These are phyloP conservation scores for Argyra leucocephala DNA, from an alignment of 2,888 invertebrate genomes.

Conservation along the genomic window DNA sequence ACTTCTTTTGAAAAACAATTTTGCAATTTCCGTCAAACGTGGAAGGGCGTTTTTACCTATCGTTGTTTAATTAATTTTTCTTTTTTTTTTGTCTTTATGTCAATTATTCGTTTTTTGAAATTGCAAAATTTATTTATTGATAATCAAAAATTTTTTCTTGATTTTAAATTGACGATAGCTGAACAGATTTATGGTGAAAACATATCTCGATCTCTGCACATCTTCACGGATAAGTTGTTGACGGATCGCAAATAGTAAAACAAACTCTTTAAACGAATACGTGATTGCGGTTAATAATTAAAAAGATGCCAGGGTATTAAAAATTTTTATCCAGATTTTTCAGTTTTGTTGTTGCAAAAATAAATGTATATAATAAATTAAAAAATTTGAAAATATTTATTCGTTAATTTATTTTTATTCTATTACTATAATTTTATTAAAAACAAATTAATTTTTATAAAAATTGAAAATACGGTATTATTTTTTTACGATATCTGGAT, in stretches of 20 bases:
- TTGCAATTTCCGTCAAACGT: no score
- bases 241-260: constrained; percentile 39
- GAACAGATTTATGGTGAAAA: constrained; percentile 43
- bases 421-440: no score
- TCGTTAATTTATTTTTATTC: no score
- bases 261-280: constrained; percentile 42
- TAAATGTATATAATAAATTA: no score
- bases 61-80: neutral
- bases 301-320: constrained; percentile 22
- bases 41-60: no score
- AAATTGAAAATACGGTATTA: no score
- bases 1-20: no score
- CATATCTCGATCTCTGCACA: constrained; percentile 48
- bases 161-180: constrained; percentile 42
- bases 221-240: constrained; percentile 42
- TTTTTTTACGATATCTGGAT: no score
- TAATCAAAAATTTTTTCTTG: constrained; percentile 39
- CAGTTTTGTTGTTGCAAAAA: neutral
- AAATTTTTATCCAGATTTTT: constrained; percentile 19
- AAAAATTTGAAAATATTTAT: no score
- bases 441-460: no score
- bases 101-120: neutral
- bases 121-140: neutral
- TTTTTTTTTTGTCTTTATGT: neutral
- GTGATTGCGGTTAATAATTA: constrained; percentile 40